Conservation (phyloP, 2,113 vertebrate species). For the Onychostruthus taczanowskii region DNA sequence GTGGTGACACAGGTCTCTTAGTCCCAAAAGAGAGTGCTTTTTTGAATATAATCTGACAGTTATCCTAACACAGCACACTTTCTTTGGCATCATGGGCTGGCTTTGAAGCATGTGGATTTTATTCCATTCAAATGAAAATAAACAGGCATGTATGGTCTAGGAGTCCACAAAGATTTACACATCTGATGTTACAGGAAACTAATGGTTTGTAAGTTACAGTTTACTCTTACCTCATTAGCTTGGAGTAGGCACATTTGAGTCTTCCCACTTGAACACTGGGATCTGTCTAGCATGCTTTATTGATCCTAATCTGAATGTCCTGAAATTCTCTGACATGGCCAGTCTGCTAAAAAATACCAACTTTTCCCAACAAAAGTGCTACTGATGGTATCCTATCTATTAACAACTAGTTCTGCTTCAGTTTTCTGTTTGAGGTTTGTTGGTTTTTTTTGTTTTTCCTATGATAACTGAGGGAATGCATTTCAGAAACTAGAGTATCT, state of each 20-base stretch:
- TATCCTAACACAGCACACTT: background rate
- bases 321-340: background rate
- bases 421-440: background rate
- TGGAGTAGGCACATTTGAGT: background rate
- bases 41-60: background rate
- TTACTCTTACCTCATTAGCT: background rate
- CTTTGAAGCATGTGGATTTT: background rate
- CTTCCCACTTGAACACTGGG: background rate
- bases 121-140: background rate
- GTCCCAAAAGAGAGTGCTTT: background rate
- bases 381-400: background rate
- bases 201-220: background rate
- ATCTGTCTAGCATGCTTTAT: background rate
- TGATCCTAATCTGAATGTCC: background rate
- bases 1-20: background rate
- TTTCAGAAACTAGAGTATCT: background rate
- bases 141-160: background rate
- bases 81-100: background rate
- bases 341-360: background rate
- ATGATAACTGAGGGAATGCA: background rate
- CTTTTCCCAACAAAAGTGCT: background rate
- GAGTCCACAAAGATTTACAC: background rate
- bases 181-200: background rate
- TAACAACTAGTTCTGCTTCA: background rate
- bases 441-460: background rate